Evolutionary conservation across 2,797 vertebrate genomes (phyloP).

Genomic region (Lacerta bilineata): DNA sequence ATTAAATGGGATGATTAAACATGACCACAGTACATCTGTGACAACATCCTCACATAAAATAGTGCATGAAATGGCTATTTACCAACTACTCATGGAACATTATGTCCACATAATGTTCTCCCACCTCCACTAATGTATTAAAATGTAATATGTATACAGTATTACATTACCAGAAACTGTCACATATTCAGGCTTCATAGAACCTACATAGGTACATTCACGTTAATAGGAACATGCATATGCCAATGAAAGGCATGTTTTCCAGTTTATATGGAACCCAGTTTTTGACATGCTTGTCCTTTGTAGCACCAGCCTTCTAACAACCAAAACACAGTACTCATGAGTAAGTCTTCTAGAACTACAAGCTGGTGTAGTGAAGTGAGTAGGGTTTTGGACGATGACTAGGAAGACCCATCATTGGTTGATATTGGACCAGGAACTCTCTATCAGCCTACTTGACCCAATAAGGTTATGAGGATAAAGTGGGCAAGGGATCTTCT

Average conservation of each 20-base stretch:
- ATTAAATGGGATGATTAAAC: not conserved
- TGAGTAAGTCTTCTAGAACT: not conserved
- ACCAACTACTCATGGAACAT: not conserved
- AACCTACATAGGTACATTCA: not conserved
- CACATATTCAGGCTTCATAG: not conserved
- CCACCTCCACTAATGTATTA: not conserved
- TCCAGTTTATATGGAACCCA: not conserved
- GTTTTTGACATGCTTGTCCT: not conserved
- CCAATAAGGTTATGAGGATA: not conserved
- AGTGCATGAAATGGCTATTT: not conserved
- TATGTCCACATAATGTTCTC: not conserved
- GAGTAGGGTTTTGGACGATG: not conserved
- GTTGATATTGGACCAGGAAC: too few relatives aligned
- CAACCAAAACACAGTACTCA: not conserved
- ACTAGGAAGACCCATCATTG: not conserved
- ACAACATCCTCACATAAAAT: not conserved
- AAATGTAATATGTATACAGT: not conserved
- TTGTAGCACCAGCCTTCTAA: not conserved
- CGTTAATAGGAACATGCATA: not conserved
- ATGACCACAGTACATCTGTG: not conserved
- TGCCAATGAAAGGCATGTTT: not conserved
- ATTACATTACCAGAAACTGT: not conserved
- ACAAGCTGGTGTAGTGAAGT: not conserved
- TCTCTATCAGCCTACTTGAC: too few relatives aligned
- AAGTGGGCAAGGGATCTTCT: not conserved